These are phyloP conservation scores for Sussaba pulchella DNA, from an alignment of 2,888 invertebrate genomes.

Conservation along the genomic window DNA sequence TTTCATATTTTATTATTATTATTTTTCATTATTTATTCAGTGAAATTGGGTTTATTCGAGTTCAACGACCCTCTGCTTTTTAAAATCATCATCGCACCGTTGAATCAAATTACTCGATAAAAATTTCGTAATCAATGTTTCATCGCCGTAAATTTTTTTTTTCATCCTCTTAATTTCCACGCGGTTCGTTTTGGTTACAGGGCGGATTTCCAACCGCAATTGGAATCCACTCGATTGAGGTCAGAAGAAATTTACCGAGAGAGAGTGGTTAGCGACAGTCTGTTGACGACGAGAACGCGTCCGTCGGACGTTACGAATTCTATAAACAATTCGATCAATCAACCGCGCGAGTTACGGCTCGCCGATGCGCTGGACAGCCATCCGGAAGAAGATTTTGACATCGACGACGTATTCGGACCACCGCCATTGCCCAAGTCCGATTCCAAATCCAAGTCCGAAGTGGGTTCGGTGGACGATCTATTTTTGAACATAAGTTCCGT, in stretches of 20 bases:
- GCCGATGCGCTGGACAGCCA: conserved; percentile 41
- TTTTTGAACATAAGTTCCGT: conserved; percentile 79
- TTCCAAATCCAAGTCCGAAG: conserved; percentile 76
- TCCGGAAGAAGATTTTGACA: conserved; percentile 74
- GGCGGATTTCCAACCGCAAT: conserved; percentile 74
- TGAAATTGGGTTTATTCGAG: background rate
- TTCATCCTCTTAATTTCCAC: no score
- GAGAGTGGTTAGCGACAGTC: conserved; percentile 75
- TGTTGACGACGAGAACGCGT: conserved; percentile 70
- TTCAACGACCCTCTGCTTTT: no score
- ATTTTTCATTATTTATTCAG: conserved; percentile 7
- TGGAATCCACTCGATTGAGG: conserved; percentile 77
- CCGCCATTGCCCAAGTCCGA: conserved; percentile 80
- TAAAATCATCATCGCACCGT: no score
- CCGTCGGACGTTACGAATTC: conserved; percentile 63
- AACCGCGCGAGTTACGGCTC: conserved; percentile 42
- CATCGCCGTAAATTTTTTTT: background rate
- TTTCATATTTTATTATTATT: no score
- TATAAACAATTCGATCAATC: conserved; percentile 48
- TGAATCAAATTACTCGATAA: background rate
- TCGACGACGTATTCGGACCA: conserved; percentile 79
- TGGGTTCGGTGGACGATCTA: conserved; percentile 79
- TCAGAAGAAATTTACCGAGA: conserved; percentile 80
- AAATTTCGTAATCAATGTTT: background rate
- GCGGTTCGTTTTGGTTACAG: conserved; percentile 68